Evolutionary conservation across 2,888 invertebrate species (phyloP), one percentile per base, ranked within the genome.

Genomic region (Andrena bicolor): DNA sequence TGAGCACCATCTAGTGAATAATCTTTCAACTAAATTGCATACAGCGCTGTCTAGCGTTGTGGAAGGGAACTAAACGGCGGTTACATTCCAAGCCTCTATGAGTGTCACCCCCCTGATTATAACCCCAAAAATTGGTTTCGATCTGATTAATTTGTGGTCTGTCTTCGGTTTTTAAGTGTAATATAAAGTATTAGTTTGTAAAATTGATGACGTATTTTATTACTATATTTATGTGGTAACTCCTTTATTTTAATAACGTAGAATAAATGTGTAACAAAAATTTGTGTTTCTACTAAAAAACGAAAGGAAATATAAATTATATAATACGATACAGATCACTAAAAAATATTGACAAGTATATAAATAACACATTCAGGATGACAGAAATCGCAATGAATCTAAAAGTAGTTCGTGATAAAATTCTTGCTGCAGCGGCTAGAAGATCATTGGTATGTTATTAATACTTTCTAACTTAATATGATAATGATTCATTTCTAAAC

Each of bases 361-460:
- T 23, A 13, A 26, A 32, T 7, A 66, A 5, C 3, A 13, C 30
- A 30, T n/a, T 4, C 28, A 86, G 83, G 69, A 93, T 93, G 92
- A 86, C 83, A 26, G 89, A 92, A 51, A 77, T 93, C 20, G 86
- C 87, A 82, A 82, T 74, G 35, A 92, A 90, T 87, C 84, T 93
- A 4, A 91, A 91, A 82, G 23, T 76, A 5, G 81, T 93, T 1
- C 82, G 66, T 0, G 90, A 92, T 30, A 92, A 89, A 82, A 92
- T 93, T 64, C 70, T 83, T 16, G 60, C 73, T 41, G 92, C 93
- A 49, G 88, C 90, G 48, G 69, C 87, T 20, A 91, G 77, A 77
- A 88, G 93, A 85, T 23, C 86, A 69, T 23, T 82, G 84, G 93
- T 93, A 89, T 13, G 85, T 63, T 35, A 20, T 63, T 32, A 10